These are phyloP conservation scores for Caenorhabditis sinica DNA, from an alignment of 2,888 invertebrate species.

Conservation along the genomic window DNA sequence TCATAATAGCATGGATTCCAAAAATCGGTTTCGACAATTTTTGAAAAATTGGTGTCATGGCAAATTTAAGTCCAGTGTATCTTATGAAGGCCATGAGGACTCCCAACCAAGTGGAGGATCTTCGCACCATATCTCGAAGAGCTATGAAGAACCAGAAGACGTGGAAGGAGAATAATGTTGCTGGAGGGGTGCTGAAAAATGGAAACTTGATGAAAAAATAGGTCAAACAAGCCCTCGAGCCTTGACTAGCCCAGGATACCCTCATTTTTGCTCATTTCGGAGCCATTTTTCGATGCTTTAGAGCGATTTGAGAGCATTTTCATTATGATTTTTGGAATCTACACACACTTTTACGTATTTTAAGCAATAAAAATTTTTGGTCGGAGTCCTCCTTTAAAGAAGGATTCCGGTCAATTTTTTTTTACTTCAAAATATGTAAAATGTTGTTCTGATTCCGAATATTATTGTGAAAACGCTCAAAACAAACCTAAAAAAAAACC, in stretches of 20 bases:
- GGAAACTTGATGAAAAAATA: neutral
- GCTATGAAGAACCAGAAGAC: neutral
- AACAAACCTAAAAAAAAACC: no score
- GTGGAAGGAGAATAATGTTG: neutral
- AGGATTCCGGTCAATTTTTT: no score
- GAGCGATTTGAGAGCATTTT: no score
- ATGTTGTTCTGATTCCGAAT: no score
- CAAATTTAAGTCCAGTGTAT: conserved; percentile 11
- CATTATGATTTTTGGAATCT: no score
- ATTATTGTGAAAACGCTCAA: no score
- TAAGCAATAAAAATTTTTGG: no score
- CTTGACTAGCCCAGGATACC: neutral
- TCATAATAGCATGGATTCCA: neutral
- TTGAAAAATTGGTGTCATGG: neutral
- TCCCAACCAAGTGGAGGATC: conserved; percentile 29
- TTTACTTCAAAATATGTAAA: no score
- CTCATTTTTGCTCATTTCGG: conserved; percentile 7
- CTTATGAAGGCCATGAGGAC: conserved; percentile 35
- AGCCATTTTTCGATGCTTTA: no score
- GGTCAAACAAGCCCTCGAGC: no score
- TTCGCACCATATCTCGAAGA: conserved; percentile 5
- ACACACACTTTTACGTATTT: no score
- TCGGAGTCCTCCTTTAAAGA: no score
- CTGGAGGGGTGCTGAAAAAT: conserved; percentile 4
- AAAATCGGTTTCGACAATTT: conserved; percentile 13